A percentile compares a stretch with the other conserved stretches of the same genome.
Conservation (phyloP, 2,888 invertebrate genomes). For the Beris chalybata region DNA sequence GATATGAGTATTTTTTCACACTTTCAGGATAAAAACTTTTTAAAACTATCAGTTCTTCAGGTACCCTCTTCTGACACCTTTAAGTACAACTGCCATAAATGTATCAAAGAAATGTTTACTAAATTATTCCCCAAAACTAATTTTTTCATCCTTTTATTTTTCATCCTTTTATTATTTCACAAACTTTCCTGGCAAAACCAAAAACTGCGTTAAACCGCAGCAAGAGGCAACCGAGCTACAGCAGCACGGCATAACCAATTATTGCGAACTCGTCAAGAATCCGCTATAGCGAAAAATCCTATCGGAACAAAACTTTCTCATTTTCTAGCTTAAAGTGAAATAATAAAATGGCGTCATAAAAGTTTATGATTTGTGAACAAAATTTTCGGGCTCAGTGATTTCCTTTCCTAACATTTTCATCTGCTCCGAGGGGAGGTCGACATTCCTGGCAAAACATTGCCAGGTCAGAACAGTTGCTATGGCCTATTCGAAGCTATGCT, state of each 20-base stretch:
- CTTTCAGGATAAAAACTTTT: no score
- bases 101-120: no score
- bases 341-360: conserved; percentile 40
- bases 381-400: conserved; percentile 40
- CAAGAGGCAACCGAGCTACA: conserved; percentile 19
- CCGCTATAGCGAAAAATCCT: conserved; percentile 27
- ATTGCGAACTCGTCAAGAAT: conserved; percentile 36
- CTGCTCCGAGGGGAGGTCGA: neutral
- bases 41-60: no score
- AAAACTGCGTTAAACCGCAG: conserved; percentile 23
- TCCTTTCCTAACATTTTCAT: conserved; percentile 5
- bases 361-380: conserved; percentile 41
- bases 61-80: no score
- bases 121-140: no score
- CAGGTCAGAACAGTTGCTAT: conserved; percentile 33
- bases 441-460: conserved; percentile 3
- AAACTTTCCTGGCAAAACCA: no score
- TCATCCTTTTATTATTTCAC: no score
- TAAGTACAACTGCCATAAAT: no score
- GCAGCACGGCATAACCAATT: neutral
- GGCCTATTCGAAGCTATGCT: no score
- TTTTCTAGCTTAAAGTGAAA: conserved; percentile 37
- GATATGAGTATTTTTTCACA: no score
- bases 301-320: conserved; percentile 30
- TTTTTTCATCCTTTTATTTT: no score